Evolutionary conservation across 1,140 invertebrate genomes (phyloP).

Genomic region (Philotrypesis tridentata): DNA sequence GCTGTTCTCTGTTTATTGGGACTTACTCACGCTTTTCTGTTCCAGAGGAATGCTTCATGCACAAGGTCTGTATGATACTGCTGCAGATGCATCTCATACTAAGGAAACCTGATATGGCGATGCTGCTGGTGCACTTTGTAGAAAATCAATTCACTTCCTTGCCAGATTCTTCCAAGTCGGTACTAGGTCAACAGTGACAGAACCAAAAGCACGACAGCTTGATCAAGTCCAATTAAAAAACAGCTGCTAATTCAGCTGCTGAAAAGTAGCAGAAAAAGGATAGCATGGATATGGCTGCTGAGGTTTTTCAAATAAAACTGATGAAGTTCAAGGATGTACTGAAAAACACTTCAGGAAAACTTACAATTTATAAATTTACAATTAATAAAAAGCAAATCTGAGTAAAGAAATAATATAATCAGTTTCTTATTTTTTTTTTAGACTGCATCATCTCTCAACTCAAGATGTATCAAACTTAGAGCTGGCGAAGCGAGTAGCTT

Average conservation of each 20-base stretch:
- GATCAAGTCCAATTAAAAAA: conserved; percentile 58
- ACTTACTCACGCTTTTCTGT: conserved; percentile 40
- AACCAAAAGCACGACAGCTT: conserved; percentile 59
- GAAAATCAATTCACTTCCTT: conserved; percentile 78
- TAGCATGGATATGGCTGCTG: conserved; percentile 69
- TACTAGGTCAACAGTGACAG: conserved; percentile 60
- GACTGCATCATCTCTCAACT: conserved; percentile 77
- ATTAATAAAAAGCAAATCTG: not conserved
- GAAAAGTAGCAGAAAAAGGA: conserved; percentile 70
- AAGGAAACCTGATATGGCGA: conserved; percentile 80
- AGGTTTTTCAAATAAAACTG: conserved; percentile 76
- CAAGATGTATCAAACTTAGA: conserved; percentile 58
- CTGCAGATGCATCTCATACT: conserved; percentile 82
- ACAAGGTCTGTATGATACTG: conserved; percentile 80
- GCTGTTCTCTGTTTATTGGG: not conserved
- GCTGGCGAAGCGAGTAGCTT: conserved; percentile 55
- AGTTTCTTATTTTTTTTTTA: conserved; percentile 66
- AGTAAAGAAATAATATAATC: conserved; percentile 15
- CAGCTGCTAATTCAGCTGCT: conserved; percentile 34
- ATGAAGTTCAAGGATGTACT: conserved; percentile 76
- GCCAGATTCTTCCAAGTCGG: conserved; percentile 69
- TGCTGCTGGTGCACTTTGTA: conserved; percentile 79
- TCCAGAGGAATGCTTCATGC: conserved; percentile 80
- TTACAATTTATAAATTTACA: conserved; percentile 59
- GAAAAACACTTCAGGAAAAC: conserved; percentile 73